Base-by-base conservation (phyloP, 2,888 invertebrate species). In the Cephonodes hylas region DNA sequence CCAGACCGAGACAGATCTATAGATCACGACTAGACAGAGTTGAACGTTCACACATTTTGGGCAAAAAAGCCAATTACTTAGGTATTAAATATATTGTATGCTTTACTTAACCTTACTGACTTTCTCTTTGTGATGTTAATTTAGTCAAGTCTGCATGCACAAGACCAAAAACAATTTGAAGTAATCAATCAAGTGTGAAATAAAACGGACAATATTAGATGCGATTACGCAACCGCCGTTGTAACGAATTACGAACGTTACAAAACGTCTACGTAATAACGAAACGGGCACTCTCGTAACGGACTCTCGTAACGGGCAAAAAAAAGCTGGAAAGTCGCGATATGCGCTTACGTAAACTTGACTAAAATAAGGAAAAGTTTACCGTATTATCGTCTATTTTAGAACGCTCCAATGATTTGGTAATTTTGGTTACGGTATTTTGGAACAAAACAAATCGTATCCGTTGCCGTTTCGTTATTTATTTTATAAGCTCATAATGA, bases 151-250 rank as follows among this genome's bases (percentile, higher is more conserved):
- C 42, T 42, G 15, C 23, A 58, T 31, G 34, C 38, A 58, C 57
- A 45, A 45, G 34, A 34, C 20, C 15, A 46, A 46, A 61, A 58
- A 48, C 66, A 63, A 70, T 70, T 74, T 67, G 60, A 57, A 62
- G 63, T 74, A 76, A 63, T 66, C 81, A 80, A 76, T 85, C 77
- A 80, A 78, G 80, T 84, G 87, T 87, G 83, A 87, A 88, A 88
- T 89, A 84, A 84, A 80, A 78, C 81, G 53, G 78, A 80, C 77
- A 76, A 83, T 84, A 85, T 82, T 81, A 80, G 77, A 78, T 65
- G 66, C 66, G 66, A 65, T 80, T 77, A 76, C 78, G 75, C 77
- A 84, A 88, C 78, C 65, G 72, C 67, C 76, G 77, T 75, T 73
- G 75, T 79, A 77, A 77, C 80, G 77, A 75, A 76, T 76, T 70